phyloP scores from a whole-genome alignment of 2,888 invertebrate genomes.

The Myopa tessellatipennis region DNA sequence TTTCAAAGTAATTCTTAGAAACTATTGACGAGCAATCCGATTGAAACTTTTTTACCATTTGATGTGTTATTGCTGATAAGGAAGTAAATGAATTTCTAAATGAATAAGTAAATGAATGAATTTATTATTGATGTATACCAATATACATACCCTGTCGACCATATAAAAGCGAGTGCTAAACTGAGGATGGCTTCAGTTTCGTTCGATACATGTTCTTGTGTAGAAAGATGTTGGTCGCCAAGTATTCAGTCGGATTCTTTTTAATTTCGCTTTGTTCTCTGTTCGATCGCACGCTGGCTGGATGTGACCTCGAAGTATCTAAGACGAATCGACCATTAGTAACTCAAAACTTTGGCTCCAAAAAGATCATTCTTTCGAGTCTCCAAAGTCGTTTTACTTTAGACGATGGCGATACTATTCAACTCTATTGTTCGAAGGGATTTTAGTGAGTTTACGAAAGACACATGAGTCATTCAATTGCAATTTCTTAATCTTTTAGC shows the following conservation, averaged over 20 bases:
- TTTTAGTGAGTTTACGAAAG: background rate
- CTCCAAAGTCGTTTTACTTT: background rate
- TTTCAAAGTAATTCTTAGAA: no score
- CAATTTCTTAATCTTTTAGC: background rate
- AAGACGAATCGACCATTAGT: background rate
- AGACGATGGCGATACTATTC: background rate
- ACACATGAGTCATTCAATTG: background rate
- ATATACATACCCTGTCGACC: background rate
- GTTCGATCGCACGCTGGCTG: background rate
- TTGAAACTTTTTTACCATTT: no score
- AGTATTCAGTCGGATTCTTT: background rate
- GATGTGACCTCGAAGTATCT: background rate
- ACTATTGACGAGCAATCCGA: no score
- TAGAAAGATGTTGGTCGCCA: background rate
- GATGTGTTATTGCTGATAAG: no score
- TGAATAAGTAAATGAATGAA: no score
- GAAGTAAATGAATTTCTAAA: no score
- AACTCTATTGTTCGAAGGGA: background rate
- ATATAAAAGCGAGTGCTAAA: background rate
- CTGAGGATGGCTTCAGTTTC: background rate
- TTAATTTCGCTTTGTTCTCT: background rate
- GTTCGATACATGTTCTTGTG: background rate
- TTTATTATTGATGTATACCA: no score
- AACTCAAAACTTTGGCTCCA: conserved; percentile 1
- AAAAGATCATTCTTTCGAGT: conserved; percentile 5